phyloP scores from a whole-genome alignment of 2,888 invertebrate species.

The Ennomos quercinarius region DNA sequence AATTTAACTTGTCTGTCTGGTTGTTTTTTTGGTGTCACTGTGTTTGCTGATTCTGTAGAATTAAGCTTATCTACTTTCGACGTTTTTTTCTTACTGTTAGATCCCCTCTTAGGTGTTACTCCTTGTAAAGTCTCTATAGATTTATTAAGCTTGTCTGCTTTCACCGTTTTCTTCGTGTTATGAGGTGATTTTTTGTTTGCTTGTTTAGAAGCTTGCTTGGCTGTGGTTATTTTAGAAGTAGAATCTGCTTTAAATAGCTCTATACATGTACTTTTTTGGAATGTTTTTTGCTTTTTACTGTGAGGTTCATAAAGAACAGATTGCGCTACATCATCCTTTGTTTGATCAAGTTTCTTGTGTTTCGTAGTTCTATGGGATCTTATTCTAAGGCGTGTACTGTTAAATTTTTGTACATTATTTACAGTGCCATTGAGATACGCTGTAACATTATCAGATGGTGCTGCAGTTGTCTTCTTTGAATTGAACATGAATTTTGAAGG shows the following conservation, averaged over 20 bases:
- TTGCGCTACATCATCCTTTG: slow-evolving; percentile 24
- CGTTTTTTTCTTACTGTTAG: too few relatives aligned
- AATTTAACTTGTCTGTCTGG: too few relatives aligned
- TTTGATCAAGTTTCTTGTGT: slow-evolving; percentile 34
- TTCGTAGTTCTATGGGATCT: slow-evolving; percentile 46
- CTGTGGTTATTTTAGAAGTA: slow-evolving; percentile 2
- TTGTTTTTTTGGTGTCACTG: too few relatives aligned
- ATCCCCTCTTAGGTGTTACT: neutral
- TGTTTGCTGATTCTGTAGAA: too few relatives aligned
- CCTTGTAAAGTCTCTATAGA: slow-evolving; percentile 8
- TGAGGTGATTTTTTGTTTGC: slow-evolving; percentile 15
- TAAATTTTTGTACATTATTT: slow-evolving; percentile 41
- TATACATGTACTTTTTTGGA: slow-evolving; percentile 8
- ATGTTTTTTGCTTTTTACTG: slow-evolving; percentile 19
- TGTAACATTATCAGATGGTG: slow-evolving; percentile 23
- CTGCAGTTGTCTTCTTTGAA: slow-evolving; percentile 28
- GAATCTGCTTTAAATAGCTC: slow-evolving; percentile 17
- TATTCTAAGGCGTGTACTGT: slow-evolving; percentile 39
- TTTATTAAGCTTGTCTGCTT: slow-evolving; percentile 19
- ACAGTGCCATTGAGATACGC: slow-evolving; percentile 31
- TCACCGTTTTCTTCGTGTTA: slow-evolving; percentile 27
- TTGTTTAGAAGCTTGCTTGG: slow-evolving; percentile 3
- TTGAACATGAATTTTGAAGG: slow-evolving; percentile 12
- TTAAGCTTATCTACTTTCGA: too few relatives aligned
- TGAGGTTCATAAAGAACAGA: slow-evolving; percentile 30